These are phyloP conservation scores for Hemitrygon akajei DNA, from an alignment of 2,797 vertebrate genomes.

Conservation along the genomic window DNA sequence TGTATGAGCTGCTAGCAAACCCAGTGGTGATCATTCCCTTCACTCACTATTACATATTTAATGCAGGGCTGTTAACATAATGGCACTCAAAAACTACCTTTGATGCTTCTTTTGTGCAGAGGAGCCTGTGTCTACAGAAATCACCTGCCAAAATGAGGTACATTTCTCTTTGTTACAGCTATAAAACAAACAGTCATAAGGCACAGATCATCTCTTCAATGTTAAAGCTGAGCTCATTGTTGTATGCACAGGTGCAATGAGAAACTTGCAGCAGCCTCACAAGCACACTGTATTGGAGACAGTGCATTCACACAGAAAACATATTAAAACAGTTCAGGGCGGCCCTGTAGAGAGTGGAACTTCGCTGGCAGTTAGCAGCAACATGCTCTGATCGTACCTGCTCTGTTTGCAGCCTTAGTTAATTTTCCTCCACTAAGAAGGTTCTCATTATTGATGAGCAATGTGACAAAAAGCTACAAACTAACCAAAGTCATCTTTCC, in stretches of 20 bases:
- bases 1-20: not conserved
- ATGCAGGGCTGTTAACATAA: not conserved
- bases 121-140: not conserved
- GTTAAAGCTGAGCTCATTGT: too few species aligned
- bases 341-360: too few species aligned
- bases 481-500: not conserved
- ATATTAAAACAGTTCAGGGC: too few species aligned
- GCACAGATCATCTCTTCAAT: not conserved
- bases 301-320: too few species aligned
- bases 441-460: not conserved
- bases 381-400: not conserved
- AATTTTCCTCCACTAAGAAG: not conserved
- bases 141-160: not conserved
- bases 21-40: not conserved
- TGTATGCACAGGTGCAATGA: too few species aligned
- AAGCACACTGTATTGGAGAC: too few species aligned
- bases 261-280: too few species aligned
- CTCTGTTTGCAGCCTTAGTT: not conserved
- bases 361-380: too few species aligned
- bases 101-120: not conserved
- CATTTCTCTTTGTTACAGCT: not conserved
- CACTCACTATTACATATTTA: not conserved
- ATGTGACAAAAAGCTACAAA: not conserved
- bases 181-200: not conserved
- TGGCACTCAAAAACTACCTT: not conserved